A percentile compares a stretch with the other conserved stretches of the same genome.
Evolutionary conservation across 53 echinoderm and acorn worm genomes (phyloP).

Genomic region (Actinopyga echinites): DNA sequence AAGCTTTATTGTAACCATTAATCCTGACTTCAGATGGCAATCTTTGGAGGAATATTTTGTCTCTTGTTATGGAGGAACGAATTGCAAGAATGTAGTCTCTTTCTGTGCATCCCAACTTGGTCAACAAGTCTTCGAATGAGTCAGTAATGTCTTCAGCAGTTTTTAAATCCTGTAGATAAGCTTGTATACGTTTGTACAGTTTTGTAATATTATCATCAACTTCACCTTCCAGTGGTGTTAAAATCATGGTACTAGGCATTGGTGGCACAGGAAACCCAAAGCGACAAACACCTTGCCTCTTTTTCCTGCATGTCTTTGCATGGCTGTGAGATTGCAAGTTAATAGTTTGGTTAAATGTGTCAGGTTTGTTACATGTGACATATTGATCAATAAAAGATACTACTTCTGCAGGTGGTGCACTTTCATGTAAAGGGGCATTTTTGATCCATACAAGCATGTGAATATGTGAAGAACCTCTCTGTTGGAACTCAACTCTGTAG

Average conservation of each 20-base stretch:
- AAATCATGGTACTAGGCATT: constrained; percentile 31
- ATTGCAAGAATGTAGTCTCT: constrained; percentile 46
- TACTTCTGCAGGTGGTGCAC: neutral
- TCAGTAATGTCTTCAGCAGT: neutral
- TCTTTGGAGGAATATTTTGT: constrained; percentile 43
- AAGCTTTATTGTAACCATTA: constrained; percentile 31
- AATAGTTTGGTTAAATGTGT: neutral
- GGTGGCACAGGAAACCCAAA: constrained; percentile 46
- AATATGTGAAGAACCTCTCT: constrained; percentile 43
- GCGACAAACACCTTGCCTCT: constrained; percentile 30
- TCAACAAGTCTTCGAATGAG: constrained; percentile 22
- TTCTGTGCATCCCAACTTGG: constrained; percentile 29
- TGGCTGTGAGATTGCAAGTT: constrained; percentile 52
- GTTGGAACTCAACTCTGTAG: constrained; percentile 45
- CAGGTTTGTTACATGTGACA: constrained; percentile 15
- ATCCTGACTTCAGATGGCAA: constrained; percentile 43
- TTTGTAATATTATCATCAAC: neutral
- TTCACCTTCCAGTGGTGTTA: neutral
- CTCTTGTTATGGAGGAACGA: constrained; percentile 7
- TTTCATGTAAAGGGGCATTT: constrained; percentile 20
- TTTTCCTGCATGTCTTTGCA: constrained; percentile 48
- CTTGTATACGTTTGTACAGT: neutral
- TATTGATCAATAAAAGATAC: constrained; percentile 28
- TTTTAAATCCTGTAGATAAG: neutral
- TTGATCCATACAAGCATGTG: constrained; percentile 45